phyloP scores from a whole-genome alignment of 2,113 vertebrate genomes.

The Antennarius striatus region DNA sequence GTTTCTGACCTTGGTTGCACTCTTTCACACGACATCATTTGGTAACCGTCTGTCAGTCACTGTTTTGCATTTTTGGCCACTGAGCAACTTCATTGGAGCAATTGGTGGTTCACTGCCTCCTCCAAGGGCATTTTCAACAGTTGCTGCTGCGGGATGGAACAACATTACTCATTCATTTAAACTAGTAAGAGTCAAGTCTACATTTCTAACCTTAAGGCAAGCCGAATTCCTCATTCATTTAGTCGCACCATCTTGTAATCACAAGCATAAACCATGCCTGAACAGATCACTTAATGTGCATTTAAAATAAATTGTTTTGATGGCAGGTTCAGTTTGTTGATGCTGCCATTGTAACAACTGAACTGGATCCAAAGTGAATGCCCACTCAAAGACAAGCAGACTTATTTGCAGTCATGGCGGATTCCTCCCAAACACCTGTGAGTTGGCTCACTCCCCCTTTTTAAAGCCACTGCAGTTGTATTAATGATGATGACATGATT shows the following conservation, averaged over 20 bases:
- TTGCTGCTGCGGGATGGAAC: slow-evolving; percentile 52
- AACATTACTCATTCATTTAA: slow-evolving; percentile 67
- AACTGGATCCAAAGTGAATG: slow-evolving; percentile 38
- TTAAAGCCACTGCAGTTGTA: too few relatives aligned
- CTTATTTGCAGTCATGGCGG: too few relatives aligned
- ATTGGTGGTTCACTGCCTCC: slow-evolving; percentile 58
- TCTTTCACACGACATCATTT: slow-evolving; percentile 59
- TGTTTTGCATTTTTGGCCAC: slow-evolving; percentile 69
- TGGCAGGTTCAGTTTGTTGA: slow-evolving; percentile 40
- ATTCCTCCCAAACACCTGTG: too few relatives aligned
- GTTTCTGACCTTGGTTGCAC: slow-evolving; percentile 37
- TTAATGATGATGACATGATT: too few relatives aligned
- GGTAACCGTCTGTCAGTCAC: slow-evolving; percentile 45
- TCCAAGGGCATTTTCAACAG: slow-evolving; percentile 68
- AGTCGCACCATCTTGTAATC: slow-evolving; percentile 25
- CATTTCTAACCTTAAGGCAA: slow-evolving; percentile 58
- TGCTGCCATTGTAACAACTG: slow-evolving; percentile 39
- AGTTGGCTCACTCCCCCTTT: too few relatives aligned
- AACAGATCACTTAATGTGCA: slow-evolving; percentile 40
- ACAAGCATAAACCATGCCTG: slow-evolving; percentile 12
- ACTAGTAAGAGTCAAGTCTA: slow-evolving; percentile 35
- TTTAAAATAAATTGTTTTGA: slow-evolving; percentile 15
- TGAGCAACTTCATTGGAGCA: slow-evolving; percentile 62
- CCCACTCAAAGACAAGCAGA: too few relatives aligned
- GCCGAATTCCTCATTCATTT: slow-evolving; percentile 42